phyloP scores from a whole-genome alignment of 2,888 invertebrate species.

The Agrotis clavis region DNA sequence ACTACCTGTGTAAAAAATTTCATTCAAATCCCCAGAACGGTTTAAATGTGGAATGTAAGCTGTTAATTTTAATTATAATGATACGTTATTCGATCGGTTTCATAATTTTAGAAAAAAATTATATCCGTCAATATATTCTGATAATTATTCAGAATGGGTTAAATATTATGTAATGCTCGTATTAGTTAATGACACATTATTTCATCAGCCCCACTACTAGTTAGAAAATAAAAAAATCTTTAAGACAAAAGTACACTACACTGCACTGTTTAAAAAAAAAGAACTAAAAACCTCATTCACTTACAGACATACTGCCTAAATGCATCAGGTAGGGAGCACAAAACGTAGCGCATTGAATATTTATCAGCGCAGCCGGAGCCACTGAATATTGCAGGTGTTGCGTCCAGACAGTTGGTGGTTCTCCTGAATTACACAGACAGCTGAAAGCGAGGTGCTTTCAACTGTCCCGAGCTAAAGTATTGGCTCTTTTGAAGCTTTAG shows the following conservation, averaged over 20 bases:
- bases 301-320: slow-evolving; percentile 43
- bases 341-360: slow-evolving; percentile 57
- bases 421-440: slow-evolving; percentile 42
- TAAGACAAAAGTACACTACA: neutral
- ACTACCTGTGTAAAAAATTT: too few species aligned
- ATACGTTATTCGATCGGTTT: too few species aligned
- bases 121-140: too few species aligned
- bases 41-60: too few species aligned
- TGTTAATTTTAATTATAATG: too few species aligned
- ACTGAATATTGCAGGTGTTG: slow-evolving; percentile 56
- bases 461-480: slow-evolving; percentile 18
- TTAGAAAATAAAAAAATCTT: neutral
- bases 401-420: slow-evolving; percentile 23
- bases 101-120: too few species aligned
- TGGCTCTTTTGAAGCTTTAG: slow-evolving; percentile 27
- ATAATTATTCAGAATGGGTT: too few species aligned
- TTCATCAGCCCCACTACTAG: neutral
- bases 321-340: slow-evolving; percentile 40
- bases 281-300: slow-evolving; percentile 5
- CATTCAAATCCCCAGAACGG: too few species aligned
- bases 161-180: too few species aligned
- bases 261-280: neutral
- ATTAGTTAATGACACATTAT: neutral
- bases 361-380: slow-evolving; percentile 38
- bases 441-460: slow-evolving; percentile 39